Percentiles rank a stretch among this genome's conserved stretches.
Evolutionary conservation across 2,113 vertebrate species (phyloP).

Genomic region (Myotis lucifugus): DNA sequence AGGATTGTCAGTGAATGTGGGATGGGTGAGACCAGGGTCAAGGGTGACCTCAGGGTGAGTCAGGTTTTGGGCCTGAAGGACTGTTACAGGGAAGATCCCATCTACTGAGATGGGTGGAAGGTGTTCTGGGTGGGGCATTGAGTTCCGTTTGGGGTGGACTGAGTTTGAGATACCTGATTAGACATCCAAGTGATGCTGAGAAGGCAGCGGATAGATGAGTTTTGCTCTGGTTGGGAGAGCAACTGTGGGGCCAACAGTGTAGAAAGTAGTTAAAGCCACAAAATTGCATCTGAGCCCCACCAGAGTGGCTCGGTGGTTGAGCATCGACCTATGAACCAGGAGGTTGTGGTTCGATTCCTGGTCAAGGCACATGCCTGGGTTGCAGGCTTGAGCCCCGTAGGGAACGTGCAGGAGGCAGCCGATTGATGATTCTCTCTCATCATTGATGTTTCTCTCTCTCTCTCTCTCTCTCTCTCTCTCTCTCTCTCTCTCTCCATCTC

Average conservation of each 20-base stretch:
- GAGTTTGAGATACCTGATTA: not conserved
- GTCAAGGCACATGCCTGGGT: too few relatives aligned
- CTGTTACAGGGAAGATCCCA: not conserved
- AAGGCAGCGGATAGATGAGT: too few relatives aligned
- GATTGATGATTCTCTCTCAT: too few relatives aligned
- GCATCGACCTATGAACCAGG: too few relatives aligned
- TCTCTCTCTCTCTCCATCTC: too few relatives aligned
- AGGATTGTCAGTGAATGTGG: not conserved
- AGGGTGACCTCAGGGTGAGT: not conserved
- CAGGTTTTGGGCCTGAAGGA: not conserved
- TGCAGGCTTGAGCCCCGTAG: too few relatives aligned
- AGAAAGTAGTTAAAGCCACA: not conserved
- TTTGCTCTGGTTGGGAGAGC: not conserved
- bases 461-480: too few relatives aligned
- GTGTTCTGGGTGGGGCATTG: not conserved
- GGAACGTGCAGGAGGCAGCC: too few relatives aligned
- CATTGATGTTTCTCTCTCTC: too few relatives aligned
- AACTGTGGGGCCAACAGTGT: not conserved
- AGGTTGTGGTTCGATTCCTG: too few relatives aligned
- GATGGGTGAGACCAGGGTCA: not conserved
- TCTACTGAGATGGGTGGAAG: not conserved
- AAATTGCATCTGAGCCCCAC: not conserved
- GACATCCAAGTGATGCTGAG: not conserved
- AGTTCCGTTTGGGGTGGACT: not conserved
- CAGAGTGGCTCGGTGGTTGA: too few relatives aligned